These are phyloP conservation scores for Chaetophractus vellerosus DNA, from an alignment of 2,797 vertebrate species.

Conservation along the genomic window DNA sequence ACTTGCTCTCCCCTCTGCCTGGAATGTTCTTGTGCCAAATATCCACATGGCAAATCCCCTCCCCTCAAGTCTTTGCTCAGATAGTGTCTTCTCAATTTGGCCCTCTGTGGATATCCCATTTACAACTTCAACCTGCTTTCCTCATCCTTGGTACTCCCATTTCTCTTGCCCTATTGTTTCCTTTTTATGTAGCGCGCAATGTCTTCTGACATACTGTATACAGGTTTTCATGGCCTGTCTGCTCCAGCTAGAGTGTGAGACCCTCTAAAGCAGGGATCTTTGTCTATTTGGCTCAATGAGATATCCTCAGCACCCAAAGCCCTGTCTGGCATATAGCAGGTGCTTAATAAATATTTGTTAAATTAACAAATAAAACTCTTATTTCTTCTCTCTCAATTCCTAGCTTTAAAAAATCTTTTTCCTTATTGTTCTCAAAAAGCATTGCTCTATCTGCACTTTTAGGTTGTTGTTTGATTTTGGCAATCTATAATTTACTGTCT, in stretches of 20 bases:
- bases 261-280: too few relatives aligned
- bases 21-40: background rate
- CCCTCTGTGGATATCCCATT: background rate
- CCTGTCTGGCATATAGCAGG: background rate
- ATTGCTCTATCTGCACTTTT: background rate
- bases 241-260: accelerated
- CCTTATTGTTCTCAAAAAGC: background rate
- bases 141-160: accelerated
- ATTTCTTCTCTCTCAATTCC: background rate
- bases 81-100: background rate
- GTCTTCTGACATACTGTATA: background rate
- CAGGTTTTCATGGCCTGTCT: accelerated
- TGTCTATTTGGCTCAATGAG: accelerated
- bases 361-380: accelerated
- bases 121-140: accelerated
- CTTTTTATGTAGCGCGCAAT: accelerated
- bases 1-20: too few relatives aligned
- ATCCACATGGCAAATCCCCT: accelerated
- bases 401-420: background rate
- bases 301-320: accelerated
- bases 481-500: background rate
- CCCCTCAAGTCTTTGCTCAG: background rate
- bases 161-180: accelerated
- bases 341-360: background rate
- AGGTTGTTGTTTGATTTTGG: background rate